These are phyloP conservation scores for Philypnodon macrostomus DNA, from an alignment of 2,797 vertebrate genomes.

Conservation along the genomic window DNA sequence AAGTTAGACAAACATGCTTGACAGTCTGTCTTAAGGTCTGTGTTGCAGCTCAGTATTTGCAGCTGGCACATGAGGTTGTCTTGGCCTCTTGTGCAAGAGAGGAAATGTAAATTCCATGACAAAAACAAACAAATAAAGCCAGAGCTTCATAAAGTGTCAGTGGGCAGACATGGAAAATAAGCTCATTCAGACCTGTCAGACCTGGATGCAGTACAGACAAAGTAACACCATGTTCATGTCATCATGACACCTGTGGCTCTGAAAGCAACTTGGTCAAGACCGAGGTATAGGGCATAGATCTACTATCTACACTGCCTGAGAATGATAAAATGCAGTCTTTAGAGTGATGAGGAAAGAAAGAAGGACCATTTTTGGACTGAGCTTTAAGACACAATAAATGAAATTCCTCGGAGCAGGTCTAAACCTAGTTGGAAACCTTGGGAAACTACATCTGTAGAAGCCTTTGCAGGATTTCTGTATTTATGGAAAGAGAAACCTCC, in stretches of 20 bases:
- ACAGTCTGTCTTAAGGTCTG: slow-evolving; percentile 31
- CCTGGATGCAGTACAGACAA: slow-evolving; percentile 45
- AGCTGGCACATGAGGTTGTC: slow-evolving; percentile 48
- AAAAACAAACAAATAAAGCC: slow-evolving; percentile 74
- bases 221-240: slow-evolving; percentile 49
- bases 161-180: slow-evolving; percentile 69
- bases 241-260: slow-evolving; percentile 65
- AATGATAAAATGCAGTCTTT: slow-evolving; percentile 54
- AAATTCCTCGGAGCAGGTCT: slow-evolving; percentile 64
- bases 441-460: slow-evolving; percentile 72
- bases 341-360: slow-evolving; percentile 49
- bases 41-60: slow-evolving; percentile 37
- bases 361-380: slow-evolving; percentile 54
- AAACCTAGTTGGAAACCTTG: slow-evolving; percentile 68
- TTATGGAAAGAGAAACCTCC: slow-evolving; percentile 80
- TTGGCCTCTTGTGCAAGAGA: slow-evolving; percentile 52
- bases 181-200: slow-evolving; percentile 60
- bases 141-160: slow-evolving; percentile 63
- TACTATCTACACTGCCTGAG: slow-evolving; percentile 35
- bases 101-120: slow-evolving; percentile 73
- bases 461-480: slow-evolving; percentile 70
- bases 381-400: slow-evolving; percentile 70
- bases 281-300: slow-evolving; percentile 32
- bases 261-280: slow-evolving; percentile 26
- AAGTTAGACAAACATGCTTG: slow-evolving; percentile 41